Conservation (phyloP, 2,113 vertebrate genomes). For the Mus spicilegus region DNA sequence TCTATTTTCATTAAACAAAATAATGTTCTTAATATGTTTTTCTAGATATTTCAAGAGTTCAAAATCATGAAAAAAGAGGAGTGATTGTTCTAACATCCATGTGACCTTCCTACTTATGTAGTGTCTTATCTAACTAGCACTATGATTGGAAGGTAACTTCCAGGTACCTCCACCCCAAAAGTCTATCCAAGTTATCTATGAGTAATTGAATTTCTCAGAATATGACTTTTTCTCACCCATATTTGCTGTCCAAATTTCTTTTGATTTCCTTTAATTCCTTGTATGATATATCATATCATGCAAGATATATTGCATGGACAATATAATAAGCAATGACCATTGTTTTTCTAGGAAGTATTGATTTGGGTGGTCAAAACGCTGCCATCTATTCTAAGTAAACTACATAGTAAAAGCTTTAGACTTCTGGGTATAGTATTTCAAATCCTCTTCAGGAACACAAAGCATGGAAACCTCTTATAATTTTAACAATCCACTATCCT, state of each 20-base stretch:
- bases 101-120: not conserved
- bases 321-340: not conserved
- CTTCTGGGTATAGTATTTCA: not conserved
- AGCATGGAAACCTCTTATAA: not conserved
- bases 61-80: not conserved
- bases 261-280: not conserved
- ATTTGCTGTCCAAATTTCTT: not conserved
- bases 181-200: not conserved
- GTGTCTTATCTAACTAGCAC: accelerated
- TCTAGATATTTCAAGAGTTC: not conserved
- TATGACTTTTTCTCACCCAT: not conserved
- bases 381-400: not conserved
- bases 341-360: not conserved
- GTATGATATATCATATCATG: not conserved
- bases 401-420: not conserved
- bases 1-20: not conserved
- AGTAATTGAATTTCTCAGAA: not conserved
- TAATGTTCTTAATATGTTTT: not conserved
- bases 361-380: not conserved
- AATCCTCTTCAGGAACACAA: not conserved
- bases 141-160: not conserved
- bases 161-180: not conserved
- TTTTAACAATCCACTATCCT: not conserved
- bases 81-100: accelerated
- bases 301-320: not conserved